A percentile compares a stretch with the other conserved stretches of the same genome.
These are phyloP conservation scores for Tetraneura akinire DNA, from an alignment of 1,140 invertebrate species.

Conservation along the genomic window DNA sequence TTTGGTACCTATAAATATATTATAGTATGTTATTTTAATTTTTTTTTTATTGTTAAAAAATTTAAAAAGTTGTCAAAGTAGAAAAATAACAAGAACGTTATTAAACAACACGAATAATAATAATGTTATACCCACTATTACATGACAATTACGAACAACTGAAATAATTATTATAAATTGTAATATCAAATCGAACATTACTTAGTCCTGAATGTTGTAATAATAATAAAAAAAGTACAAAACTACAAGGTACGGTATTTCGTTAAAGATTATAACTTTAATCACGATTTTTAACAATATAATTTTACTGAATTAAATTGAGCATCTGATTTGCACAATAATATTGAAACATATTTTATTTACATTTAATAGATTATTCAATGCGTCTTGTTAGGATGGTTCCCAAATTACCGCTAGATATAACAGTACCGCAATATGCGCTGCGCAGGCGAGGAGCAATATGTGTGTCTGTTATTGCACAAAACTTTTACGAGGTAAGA, in stretches of 20 bases:
- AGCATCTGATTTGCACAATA: too few relatives aligned
- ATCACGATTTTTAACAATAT: too few relatives aligned
- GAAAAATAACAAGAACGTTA: background rate
- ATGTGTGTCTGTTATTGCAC: conserved; percentile 1
- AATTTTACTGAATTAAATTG: too few relatives aligned
- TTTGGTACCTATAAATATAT: too few relatives aligned
- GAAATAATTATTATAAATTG: background rate
- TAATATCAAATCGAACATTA: background rate
- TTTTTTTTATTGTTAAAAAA: too few relatives aligned
- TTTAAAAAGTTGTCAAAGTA: background rate
- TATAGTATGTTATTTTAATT: too few relatives aligned
- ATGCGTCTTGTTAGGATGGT: conserved; percentile 30
- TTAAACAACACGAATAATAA: background rate
- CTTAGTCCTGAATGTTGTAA: background rate
- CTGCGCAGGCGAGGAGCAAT: conserved; percentile 41
- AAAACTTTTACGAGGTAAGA: conserved; percentile 19
- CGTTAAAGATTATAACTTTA: background rate
- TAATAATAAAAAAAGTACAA: background rate
- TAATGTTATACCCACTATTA: background rate
- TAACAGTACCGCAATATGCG: conserved; percentile 30
- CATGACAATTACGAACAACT: background rate
- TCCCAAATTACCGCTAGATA: conserved; percentile 35
- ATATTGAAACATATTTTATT: background rate
- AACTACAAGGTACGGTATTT: conserved; percentile 6
- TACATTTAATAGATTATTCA: background rate